A percentile compares a stretch with the other conserved stretches of the same genome.
These are phyloP conservation scores for Andrena hattorfiana DNA, from an alignment of 2,888 invertebrate genomes.

Conservation along the genomic window DNA sequence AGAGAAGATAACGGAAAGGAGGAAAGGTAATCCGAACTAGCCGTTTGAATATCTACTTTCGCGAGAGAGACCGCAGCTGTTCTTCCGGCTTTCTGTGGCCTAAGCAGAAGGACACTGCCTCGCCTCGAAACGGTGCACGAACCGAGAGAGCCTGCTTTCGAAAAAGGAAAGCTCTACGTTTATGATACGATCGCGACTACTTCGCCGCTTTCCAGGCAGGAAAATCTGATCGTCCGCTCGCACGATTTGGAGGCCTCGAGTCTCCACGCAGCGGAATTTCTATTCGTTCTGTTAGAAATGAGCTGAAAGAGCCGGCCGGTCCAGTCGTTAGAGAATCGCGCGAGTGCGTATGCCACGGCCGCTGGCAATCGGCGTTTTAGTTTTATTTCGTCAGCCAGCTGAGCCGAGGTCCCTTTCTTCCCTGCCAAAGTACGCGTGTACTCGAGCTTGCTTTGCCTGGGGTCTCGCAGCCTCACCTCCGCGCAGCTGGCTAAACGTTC, in stretches of 20 bases:
- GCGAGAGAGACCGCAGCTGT: neutral
- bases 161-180: neutral
- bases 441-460: conserved; percentile 22
- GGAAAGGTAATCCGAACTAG: conserved; percentile 14
- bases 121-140: no score
- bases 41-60: conserved; percentile 23
- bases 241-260: no score
- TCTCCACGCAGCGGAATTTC: neutral
- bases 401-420: conserved; percentile 35
- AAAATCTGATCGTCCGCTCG: no score
- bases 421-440: conserved; percentile 16
- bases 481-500: conserved; percentile 60
- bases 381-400: conserved; percentile 13
- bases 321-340: neutral
- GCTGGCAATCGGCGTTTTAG: conserved; percentile 8
- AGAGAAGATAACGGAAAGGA: conserved; percentile 9
- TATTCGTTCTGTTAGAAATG: neutral
- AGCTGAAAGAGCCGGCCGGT: neutral
- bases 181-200: neutral
- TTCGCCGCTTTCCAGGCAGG: neutral
- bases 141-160: neutral
- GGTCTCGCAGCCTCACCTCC: conserved; percentile 26
- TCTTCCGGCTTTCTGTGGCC: neutral
- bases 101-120: neutral
- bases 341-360: neutral